These are phyloP conservation scores for Pangasianodon hypophthalmus DNA, from an alignment of 2,113 vertebrate species.

Conservation along the genomic window DNA sequence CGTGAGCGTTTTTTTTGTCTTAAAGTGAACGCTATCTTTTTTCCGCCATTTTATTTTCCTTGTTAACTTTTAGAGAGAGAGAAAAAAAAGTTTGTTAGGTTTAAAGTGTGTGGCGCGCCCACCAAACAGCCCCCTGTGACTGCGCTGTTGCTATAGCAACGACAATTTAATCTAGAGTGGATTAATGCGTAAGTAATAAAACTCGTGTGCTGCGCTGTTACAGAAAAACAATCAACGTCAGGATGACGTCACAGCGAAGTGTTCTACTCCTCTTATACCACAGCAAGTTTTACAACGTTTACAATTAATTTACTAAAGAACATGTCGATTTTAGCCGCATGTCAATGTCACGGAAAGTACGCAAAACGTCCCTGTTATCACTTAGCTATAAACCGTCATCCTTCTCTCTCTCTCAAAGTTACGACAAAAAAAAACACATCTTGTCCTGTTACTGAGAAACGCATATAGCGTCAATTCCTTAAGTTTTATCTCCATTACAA, in stretches of 20 bases:
- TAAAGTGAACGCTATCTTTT: background rate
- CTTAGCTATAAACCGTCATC: background rate
- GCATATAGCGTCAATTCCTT: background rate
- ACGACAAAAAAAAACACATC: background rate
- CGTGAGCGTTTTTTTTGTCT: background rate
- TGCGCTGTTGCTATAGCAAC: background rate
- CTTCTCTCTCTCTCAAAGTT: too few species aligned
- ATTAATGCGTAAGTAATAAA: too few species aligned
- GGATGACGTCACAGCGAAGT: background rate
- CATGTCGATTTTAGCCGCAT: too few species aligned
- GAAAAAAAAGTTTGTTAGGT: background rate
- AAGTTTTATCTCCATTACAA: background rate
- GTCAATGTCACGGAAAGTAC: too few species aligned
- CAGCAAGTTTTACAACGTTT: background rate
- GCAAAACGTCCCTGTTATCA: background rate
- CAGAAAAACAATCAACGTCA: background rate
- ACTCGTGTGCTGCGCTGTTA: too few species aligned
- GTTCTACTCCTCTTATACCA: background rate
- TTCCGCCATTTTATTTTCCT: background rate
- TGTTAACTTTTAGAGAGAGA: background rate
- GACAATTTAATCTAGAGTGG: background rate
- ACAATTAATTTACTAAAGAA: background rate
- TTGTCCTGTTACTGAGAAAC: background rate
- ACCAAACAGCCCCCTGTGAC: background rate
- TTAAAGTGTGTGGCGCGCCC: background rate